Base-by-base conservation (phyloP, 2,113 vertebrate species). In the Nibea coibor region DNA sequence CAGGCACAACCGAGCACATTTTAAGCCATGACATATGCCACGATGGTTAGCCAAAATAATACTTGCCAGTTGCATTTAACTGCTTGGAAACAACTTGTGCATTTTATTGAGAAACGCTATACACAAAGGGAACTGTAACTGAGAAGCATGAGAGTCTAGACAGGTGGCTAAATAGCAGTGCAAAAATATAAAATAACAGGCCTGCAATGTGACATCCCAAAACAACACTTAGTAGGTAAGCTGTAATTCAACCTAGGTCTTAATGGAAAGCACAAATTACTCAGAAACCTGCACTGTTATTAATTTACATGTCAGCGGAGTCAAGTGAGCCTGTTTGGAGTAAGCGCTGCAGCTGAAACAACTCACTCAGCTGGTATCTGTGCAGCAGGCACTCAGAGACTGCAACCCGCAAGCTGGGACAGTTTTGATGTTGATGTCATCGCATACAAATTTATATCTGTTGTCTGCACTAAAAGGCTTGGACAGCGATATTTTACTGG, bases 191-290 rank as follows among this genome's bases (percentile, higher is more conserved):
- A 70, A 82, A 86, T 68, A 76, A 5, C 81, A 75, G 73, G 51
- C 56, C 68, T 57, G 43, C 48, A 56, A 48, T 31, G 68, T 43
- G 50, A 26, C 42, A 61, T 50, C 53, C 28, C 75, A 69, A 85
- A 86, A 83, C 71, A 83, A 59, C 42, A 72, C 67, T 80, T 80
- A 82, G 64, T 14, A 51, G 3, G 10, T 0, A 79, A 35, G 57
- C 70, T 83, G 0, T 74, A 79, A 82, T 84, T 83, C 26, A 51
- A 17, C 63, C 4, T 58, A 22, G 20, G 14, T 10, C 50, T n/a
- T 24, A 17, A 66, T 59, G 20, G 72, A 73, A 72, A 87, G 50
- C 56, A 35, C 35, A 26, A 28, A 75, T 61, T 65, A 56, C 61
- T 62, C 26, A 57, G 51, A 26, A 35, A 39, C 42, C 8, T 45